Evolutionary conservation across 2,888 invertebrate genomes (phyloP), one percentile per base, ranked within the genome.

Genomic region (Tinea trinotella): DNA sequence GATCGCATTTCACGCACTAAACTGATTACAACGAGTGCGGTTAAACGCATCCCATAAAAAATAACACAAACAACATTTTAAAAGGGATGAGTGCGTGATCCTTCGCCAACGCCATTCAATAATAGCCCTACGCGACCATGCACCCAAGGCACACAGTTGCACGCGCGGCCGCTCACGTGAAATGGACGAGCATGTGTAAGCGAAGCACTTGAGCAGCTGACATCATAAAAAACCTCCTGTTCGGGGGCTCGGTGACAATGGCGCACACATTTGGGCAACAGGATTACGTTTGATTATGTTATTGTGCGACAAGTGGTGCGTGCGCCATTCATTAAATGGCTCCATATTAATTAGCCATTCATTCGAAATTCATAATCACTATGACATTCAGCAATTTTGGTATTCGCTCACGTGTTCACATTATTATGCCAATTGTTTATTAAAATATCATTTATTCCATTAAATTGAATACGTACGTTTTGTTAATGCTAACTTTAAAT

Each of bases 181-280:
- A 13, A 15, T 15, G 10, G 40, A 2, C 5, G 6, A 40, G 40
- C 40, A 40, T 40, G 13, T 35, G 59, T 40, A 59, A 54, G 59
- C 60, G 62, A 22, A 24, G 65, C 78, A 79, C 83, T 83, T 78
- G 81, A 64, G 75, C 83, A 83, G 84, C 83, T 83, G 84, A 76
- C 79, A 60, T 56, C 59, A 66, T 68, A 74, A 76, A 76, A 79
- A 77, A 71, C 65, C 63, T 61, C 68, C 61, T 40, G 40, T 40
- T 40, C 15, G 40, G 60, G 60, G 60, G 60, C 59, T 46, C 12
- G 3, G 12, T 20, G 12, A 48, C 22, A 55, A 52, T 55, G 36
- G 49, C 36, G 50, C 36, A 19, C 9, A 15, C 40, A 44, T 22
- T 13, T 6, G 12, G 53, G 55, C 58, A 61, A 64, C 57, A 13